phyloP scores from a whole-genome alignment of 2,888 invertebrate species.

The Drosophila dives region DNA sequence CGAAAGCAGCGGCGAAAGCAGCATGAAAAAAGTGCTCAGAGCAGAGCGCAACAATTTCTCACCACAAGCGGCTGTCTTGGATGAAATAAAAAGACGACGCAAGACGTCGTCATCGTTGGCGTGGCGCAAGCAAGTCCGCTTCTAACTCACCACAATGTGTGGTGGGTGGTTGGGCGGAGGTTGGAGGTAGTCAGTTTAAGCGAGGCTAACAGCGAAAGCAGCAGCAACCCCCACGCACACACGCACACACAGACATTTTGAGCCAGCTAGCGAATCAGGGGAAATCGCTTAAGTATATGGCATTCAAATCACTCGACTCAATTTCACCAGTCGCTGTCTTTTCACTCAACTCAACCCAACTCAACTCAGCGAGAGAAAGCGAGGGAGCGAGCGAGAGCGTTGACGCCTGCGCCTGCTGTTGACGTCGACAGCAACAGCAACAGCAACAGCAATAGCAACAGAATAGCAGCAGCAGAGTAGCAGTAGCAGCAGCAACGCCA shows the following conservation, averaged over 20 bases:
- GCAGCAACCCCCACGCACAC: conserved; percentile 11
- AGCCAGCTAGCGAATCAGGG: conserved; percentile 73
- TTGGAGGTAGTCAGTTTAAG: background rate
- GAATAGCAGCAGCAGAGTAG: conserved; percentile 19
- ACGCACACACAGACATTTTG: conserved; percentile 35
- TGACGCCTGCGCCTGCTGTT: conserved; percentile 58
- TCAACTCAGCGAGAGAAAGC: conserved; percentile 5
- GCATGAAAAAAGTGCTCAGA: conserved; percentile 48
- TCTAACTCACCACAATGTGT: conserved; percentile 74
- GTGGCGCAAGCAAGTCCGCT: conserved; percentile 45
- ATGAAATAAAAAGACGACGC: conserved; percentile 35
- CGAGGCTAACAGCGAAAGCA: background rate
- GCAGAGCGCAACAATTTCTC: conserved; percentile 76
- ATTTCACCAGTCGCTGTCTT: conserved; percentile 25
- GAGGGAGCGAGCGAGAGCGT: conserved; percentile 15
- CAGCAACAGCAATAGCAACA: conserved; percentile 10
- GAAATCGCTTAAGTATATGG: conserved; percentile 69
- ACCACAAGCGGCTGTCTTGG: conserved; percentile 76
- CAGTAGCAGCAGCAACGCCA: conserved; percentile 5
- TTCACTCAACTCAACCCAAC: conserved; percentile 22
- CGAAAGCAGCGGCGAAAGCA: conserved; percentile 17
- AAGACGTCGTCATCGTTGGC: conserved; percentile 32
- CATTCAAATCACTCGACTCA: conserved; percentile 47
- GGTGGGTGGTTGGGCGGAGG: conserved; percentile 19
- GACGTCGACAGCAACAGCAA: conserved; percentile 34